Evolutionary conservation across 2,888 invertebrate genomes (phyloP).

Genomic region (Herminia tarsipennalis): DNA sequence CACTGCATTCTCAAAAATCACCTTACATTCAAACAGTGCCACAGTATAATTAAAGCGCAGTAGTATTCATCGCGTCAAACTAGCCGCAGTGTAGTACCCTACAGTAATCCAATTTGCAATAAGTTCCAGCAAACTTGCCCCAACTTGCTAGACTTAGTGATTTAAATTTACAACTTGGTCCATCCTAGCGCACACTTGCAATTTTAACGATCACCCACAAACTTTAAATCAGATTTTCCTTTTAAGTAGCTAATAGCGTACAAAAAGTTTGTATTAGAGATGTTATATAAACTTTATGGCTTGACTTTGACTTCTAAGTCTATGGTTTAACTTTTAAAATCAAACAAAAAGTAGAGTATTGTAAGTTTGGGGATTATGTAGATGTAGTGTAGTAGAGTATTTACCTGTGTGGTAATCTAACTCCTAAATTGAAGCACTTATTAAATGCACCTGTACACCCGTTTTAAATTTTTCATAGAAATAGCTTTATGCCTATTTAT

Average conservation of each 20-base stretch:
- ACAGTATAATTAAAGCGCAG: not conserved
- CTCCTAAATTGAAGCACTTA: no score
- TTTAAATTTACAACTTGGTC: conserved; percentile 81
- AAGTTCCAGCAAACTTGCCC: conserved; percentile 64
- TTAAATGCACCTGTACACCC: no score
- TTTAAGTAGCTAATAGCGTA: conserved; percentile 58
- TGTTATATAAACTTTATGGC: conserved; percentile 23
- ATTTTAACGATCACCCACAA: conserved; percentile 71
- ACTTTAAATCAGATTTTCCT: conserved; percentile 68
- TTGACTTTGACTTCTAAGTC: conserved; percentile 24
- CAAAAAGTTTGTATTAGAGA: conserved; percentile 36
- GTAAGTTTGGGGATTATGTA: not conserved
- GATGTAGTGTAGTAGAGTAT: no score
- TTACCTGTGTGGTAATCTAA: no score
- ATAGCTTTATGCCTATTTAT: no score
- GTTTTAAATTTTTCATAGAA: no score
- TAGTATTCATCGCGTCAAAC: conserved; percentile 57
- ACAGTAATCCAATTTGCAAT: conserved; percentile 79
- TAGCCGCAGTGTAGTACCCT: conserved; percentile 52
- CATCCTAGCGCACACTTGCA: conserved; percentile 66
- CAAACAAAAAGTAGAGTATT: no score
- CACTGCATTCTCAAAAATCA: not conserved
- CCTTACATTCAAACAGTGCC: not conserved
- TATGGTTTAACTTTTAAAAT: no score
- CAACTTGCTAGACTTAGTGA: conserved; percentile 76